phyloP scores from a whole-genome alignment of 2,113 vertebrate genomes.

The Eubucco bourcierii region DNA sequence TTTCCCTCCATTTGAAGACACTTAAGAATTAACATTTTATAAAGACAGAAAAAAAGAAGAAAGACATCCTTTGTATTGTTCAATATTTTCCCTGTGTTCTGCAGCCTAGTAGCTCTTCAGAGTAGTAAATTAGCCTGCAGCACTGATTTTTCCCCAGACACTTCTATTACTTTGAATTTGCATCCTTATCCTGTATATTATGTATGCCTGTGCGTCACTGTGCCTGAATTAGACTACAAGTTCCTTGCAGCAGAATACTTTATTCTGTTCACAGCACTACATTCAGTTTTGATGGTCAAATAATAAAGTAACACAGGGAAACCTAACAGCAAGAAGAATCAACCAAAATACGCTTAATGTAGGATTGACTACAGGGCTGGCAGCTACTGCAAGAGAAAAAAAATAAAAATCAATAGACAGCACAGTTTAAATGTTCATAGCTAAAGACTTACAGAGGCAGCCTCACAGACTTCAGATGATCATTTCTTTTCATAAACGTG shows the following conservation, averaged over 20 bases:
- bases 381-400: not conserved
- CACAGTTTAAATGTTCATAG: not conserved
- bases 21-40: not conserved
- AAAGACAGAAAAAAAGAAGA: not conserved
- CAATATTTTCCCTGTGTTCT: not conserved
- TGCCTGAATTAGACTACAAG: conserved; percentile 28
- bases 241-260: conserved; percentile 35
- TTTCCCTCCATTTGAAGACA: not conserved
- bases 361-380: not conserved
- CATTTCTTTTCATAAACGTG: not conserved
- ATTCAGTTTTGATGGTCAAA: conserved; percentile 9
- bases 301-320: not conserved
- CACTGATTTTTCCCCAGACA: conserved; percentile 45
- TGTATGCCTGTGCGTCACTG: conserved; percentile 30
- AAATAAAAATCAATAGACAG: not conserved
- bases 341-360: not conserved
- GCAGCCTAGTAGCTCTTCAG: not conserved
- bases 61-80: not conserved
- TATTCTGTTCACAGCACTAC: conserved; percentile 14
- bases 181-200: conserved; percentile 42
- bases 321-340: not conserved
- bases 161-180: conserved; percentile 33
- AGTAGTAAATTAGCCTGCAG: conserved; percentile 28
- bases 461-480: not conserved
- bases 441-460: not conserved